Conservation (phyloP, 2,113 vertebrate genomes). For the Pseudopodoces humilis region DNA sequence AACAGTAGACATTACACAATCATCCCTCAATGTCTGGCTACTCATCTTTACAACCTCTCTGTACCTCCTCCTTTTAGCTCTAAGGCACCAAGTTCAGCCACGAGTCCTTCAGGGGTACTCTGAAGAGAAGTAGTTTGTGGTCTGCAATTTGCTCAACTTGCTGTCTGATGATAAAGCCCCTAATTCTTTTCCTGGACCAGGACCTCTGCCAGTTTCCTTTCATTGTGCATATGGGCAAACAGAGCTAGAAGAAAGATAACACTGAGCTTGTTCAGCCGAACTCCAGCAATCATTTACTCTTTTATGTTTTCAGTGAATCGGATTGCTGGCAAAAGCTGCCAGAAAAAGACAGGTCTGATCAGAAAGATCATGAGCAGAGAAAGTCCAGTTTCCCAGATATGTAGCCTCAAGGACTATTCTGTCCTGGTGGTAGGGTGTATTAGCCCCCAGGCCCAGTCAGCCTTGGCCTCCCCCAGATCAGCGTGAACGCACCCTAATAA, state of each 20-base stretch:
- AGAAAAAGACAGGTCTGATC: constrained; percentile 46
- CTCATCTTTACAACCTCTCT: neutral
- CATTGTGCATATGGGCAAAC: constrained; percentile 53
- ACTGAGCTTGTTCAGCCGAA: constrained; percentile 35
- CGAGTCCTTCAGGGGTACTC: neutral
- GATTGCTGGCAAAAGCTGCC: constrained; percentile 2
- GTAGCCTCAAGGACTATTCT: neutral
- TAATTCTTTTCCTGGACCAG: constrained; percentile 52
- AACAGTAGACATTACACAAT: neutral
- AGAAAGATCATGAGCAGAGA: constrained; percentile 12
- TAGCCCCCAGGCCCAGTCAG: neutral
- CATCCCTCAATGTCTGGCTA: neutral
- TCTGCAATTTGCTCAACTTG: constrained; percentile 34
- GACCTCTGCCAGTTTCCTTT: constrained; percentile 48
- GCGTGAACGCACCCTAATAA: fast-evolving
- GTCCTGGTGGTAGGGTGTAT: neutral
- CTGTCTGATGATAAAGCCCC: constrained; percentile 46
- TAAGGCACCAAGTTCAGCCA: neutral
- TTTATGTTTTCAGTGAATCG: constrained; percentile 42
- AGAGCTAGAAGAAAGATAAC: constrained; percentile 41
- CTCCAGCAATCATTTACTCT: constrained; percentile 32
- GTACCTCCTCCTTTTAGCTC: neutral
- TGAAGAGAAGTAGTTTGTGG: constrained; percentile 19
- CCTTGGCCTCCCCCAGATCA: neutral
- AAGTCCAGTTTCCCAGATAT: neutral